Evolutionary conservation across 2,113 vertebrate genomes (phyloP).

Genomic region (Setophaga petechia): DNA sequence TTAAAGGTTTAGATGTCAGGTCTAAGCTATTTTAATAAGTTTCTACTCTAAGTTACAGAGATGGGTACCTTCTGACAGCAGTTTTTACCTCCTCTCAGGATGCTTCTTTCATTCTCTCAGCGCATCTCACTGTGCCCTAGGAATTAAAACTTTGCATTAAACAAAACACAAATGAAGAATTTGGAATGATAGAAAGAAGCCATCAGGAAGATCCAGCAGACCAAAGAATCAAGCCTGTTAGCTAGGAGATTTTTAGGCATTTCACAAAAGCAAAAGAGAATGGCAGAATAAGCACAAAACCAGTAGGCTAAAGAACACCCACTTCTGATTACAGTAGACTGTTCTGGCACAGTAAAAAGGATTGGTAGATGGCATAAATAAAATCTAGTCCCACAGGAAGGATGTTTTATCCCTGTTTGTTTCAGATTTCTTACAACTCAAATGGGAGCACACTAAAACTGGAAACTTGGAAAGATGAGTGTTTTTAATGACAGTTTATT

Average conservation of each 20-base stretch:
- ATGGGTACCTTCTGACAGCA: background rate
- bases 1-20: background rate
- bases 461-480: background rate
- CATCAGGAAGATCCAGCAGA: background rate
- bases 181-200: background rate
- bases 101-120: background rate
- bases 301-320: background rate
- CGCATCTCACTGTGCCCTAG: background rate
- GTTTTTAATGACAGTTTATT: background rate
- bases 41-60: background rate
- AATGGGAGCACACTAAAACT: background rate
- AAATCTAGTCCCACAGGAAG: background rate
- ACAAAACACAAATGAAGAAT: background rate
- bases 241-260: background rate
- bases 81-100: background rate
- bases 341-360: background rate
- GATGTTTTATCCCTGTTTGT: background rate
- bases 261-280: background rate
- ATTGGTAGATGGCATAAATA: background rate
- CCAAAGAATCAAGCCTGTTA: background rate
- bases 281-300: background rate
- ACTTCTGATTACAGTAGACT: background rate
- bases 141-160: background rate
- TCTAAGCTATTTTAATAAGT: background rate
- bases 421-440: background rate